Evolutionary conservation across 1,140 invertebrate genomes (phyloP).

Genomic region (Euura lappo): DNA sequence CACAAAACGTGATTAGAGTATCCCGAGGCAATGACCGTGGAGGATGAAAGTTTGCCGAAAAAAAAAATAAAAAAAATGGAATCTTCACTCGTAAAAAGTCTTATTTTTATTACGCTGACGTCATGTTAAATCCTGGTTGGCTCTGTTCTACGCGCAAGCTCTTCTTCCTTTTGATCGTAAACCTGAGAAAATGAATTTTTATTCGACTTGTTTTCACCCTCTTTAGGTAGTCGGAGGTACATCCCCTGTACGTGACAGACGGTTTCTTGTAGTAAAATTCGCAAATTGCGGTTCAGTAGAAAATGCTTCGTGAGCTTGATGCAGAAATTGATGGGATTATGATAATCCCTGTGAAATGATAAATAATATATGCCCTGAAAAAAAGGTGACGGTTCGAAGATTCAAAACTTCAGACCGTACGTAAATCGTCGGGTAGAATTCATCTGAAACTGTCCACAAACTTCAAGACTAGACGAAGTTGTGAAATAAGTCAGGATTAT

Average conservation of each 20-base stretch:
- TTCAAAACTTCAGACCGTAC: neutral
- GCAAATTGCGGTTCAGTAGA: too few species aligned
- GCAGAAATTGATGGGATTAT: too few species aligned
- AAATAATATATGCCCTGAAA: neutral
- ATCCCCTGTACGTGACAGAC: neutral
- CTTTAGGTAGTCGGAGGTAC: too few species aligned
- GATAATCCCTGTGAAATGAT: too few species aligned
- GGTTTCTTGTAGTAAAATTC: too few species aligned
- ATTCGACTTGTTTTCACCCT: neutral
- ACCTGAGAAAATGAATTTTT: neutral
- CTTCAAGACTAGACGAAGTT: neutral
- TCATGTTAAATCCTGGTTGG: neutral
- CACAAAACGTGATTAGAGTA: neutral
- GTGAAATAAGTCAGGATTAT: constrained; percentile 2
- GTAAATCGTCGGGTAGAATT: neutral
- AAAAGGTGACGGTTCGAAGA: neutral
- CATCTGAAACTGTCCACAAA: too few species aligned
- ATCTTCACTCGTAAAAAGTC: neutral
- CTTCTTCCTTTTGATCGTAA: neutral
- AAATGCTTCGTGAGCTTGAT: too few species aligned
- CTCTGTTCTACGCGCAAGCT: neutral
- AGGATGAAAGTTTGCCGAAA: neutral
- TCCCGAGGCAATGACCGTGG: neutral
- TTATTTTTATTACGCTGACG: neutral
- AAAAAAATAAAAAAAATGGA: neutral